Conservation (phyloP, 2,888 invertebrate species). For the Romanomermis culicivorax region DNA sequence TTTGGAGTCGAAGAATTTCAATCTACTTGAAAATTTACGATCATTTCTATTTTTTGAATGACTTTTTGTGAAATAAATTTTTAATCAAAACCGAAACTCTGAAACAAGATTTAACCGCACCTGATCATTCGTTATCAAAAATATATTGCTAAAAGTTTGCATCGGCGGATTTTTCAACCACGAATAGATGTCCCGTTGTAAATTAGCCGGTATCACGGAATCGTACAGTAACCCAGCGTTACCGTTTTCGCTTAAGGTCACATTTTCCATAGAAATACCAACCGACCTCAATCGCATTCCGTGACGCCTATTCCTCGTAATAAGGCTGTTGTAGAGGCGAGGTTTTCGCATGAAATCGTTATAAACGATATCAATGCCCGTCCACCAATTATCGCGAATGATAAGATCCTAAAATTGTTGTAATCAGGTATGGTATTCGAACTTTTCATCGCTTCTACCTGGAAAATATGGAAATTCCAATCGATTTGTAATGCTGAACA, state of each 20-base stretch:
- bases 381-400: constrained; percentile 62
- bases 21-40: too few relatives aligned
- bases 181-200: constrained; percentile 72
- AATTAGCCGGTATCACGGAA: constrained; percentile 37
- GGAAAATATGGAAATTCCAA: constrained; percentile 37
- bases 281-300: constrained; percentile 38
- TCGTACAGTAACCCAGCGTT: constrained; percentile 75
- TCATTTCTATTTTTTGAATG: too few relatives aligned
- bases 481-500: constrained; percentile 38
- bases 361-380: constrained; percentile 77
- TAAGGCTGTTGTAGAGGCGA: constrained; percentile 19
- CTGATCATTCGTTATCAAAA: neutral
- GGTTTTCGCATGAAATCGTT: constrained; percentile 62
- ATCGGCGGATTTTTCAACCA: constrained; percentile 38
- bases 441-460: constrained; percentile 13
- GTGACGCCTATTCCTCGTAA: constrained; percentile 36
- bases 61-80: too few relatives aligned
- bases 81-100: too few relatives aligned
- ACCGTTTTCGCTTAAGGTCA: constrained; percentile 56
- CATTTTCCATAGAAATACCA: constrained; percentile 38
- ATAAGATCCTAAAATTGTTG: constrained; percentile 30
- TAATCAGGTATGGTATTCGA: too few relatives aligned
- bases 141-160: neutral
- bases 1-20: too few relatives aligned
- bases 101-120: too few relatives aligned